Percentiles rank a stretch among this genome's conserved stretches.
phyloP scores from a whole-genome alignment of 2,797 vertebrate species.

The Orientallactaga sibirica region DNA sequence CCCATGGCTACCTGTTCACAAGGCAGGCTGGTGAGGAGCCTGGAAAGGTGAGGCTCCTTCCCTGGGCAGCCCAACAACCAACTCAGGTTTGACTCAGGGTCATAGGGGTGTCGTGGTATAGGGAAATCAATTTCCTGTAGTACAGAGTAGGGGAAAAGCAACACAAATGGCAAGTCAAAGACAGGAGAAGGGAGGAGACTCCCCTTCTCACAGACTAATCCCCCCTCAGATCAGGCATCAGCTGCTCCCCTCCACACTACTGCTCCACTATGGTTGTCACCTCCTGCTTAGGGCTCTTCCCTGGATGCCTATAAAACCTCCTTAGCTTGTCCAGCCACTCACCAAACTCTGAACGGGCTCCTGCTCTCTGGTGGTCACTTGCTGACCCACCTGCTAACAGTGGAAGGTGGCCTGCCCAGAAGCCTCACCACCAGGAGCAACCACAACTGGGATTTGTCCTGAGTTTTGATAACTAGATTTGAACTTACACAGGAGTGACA shows the following conservation, averaged over 20 bases:
- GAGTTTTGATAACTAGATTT: background rate
- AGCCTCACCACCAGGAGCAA: background rate
- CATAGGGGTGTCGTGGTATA: no score
- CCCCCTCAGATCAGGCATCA: background rate
- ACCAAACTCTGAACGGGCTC: background rate
- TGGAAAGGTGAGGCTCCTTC: fast-evolving
- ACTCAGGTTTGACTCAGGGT: background rate
- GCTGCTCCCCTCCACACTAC: background rate
- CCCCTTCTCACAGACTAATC: background rate
- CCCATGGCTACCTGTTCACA: background rate
- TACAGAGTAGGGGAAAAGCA: background rate
- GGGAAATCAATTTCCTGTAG: background rate
- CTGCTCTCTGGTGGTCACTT: background rate
- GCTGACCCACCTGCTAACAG: background rate
- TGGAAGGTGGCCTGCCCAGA: background rate
- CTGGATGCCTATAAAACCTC: background rate
- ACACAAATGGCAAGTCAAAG: background rate
- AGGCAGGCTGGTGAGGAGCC: no score
- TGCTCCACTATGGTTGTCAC: fast-evolving
- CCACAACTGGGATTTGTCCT: background rate
- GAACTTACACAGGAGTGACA: no score
- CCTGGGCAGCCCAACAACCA: background rate
- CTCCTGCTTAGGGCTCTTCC: background rate
- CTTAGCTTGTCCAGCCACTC: background rate
- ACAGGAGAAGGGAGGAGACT: fast-evolving